phyloP scores from a whole-genome alignment of 1,140 invertebrate species.

The Centruroides sculpturatus region DNA sequence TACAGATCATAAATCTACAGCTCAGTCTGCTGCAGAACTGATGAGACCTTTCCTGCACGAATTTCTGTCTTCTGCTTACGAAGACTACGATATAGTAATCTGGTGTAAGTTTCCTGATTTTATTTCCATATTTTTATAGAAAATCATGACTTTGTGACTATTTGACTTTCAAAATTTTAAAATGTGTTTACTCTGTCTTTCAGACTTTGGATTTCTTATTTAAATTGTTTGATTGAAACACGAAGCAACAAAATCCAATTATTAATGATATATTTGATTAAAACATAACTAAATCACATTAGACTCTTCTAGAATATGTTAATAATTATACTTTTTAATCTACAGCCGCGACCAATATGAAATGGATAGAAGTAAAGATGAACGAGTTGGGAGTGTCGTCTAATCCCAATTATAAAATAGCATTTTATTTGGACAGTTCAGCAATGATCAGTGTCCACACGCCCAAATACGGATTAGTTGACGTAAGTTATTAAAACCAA shows the following conservation, averaged over 20 bases:
- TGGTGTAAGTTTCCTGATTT: conserved; percentile 33
- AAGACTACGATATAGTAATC: conserved; percentile 43
- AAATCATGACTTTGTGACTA: too few species aligned
- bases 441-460: conserved; percentile 92
- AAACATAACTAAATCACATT: too few species aligned
- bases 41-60: conserved; percentile 93
- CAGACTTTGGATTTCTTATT: too few species aligned
- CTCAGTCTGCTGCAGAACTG: conserved; percentile 70
- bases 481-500: conserved; percentile 40
- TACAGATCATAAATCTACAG: conserved; percentile 73
- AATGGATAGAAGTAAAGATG: conserved; percentile 98
- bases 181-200: too few species aligned
- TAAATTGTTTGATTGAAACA: too few species aligned
- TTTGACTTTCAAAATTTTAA: too few species aligned
- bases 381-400: conserved; percentile 67
- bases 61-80: conserved; percentile 81
- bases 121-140: neutral
- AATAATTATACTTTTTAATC: conserved; percentile 48
- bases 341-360: conserved; percentile 94
- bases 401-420: conserved; percentile 78
- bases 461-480: conserved; percentile 73
- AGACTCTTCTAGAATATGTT: neutral
- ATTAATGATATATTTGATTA: too few species aligned
- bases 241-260: too few species aligned
- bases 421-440: conserved; percentile 74